phyloP scores from a whole-genome alignment of 2,113 vertebrate species.

The Carassius gibelio region DNA sequence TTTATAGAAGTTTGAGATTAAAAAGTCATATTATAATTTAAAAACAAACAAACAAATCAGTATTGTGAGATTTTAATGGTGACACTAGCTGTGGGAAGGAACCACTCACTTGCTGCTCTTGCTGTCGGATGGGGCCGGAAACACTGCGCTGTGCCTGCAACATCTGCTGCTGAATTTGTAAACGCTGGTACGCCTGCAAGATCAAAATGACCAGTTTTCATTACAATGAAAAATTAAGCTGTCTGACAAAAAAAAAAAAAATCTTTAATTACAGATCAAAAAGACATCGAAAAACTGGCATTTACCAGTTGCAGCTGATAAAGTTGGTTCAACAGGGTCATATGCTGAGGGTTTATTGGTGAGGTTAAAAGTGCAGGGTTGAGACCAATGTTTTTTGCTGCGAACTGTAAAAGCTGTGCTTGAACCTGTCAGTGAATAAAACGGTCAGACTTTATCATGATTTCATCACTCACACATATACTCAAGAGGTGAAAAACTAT shows the following conservation, averaged over 20 bases:
- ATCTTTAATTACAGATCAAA: not conserved
- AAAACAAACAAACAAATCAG: not conserved
- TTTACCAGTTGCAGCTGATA: constrained; percentile 99
- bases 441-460: not conserved
- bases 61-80: not conserved
- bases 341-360: constrained; percentile 99
- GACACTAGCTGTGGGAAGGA: not conserved
- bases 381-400: constrained; percentile 99
- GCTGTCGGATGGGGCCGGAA: constrained; percentile 97
- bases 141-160: constrained; percentile 98
- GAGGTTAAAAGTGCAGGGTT: constrained; percentile 99
- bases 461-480: not conserved
- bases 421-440: constrained; percentile 83
- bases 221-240: not conserved
- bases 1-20: not conserved
- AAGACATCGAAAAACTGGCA: constrained; percentile 31
- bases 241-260: not conserved
- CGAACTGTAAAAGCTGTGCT: constrained; percentile 99
- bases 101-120: constrained; percentile 95
- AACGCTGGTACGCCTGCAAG: constrained; percentile 97
- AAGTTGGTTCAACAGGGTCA: constrained; percentile 99
- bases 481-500: not conserved
- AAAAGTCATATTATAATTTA: not conserved
- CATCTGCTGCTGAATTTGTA: constrained; percentile 99
- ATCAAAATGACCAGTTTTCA: not conserved